phyloP scores from a whole-genome alignment of 2,888 invertebrate genomes.

The Phrixothrix hirtus region DNA sequence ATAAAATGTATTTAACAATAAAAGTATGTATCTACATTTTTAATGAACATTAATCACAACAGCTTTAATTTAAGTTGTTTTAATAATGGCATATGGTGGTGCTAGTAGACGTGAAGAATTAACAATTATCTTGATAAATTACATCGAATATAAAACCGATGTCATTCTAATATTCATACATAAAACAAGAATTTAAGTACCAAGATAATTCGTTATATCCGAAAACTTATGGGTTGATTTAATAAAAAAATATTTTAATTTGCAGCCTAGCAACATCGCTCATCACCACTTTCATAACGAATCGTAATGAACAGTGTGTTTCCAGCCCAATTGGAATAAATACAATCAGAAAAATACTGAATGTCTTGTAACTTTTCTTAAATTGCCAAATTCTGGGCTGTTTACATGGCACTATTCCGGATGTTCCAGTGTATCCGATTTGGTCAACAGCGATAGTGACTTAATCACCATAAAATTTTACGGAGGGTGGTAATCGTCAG shows the following conservation, averaged over 20 bases:
- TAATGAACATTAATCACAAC: too few relatives aligned
- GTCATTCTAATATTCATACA: slow-evolving; percentile 25
- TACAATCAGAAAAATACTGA: neutral
- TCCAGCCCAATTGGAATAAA: too few relatives aligned
- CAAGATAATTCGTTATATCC: slow-evolving; percentile 30
- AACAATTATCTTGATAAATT: slow-evolving; percentile 27
- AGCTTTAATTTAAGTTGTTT: too few relatives aligned
- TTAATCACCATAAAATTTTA: too few relatives aligned
- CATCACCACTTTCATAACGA: slow-evolving; percentile 26
- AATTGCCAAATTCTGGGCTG: slow-evolving; percentile 2
- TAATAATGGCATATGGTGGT: slow-evolving; percentile 30
- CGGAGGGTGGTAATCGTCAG: too few relatives aligned
- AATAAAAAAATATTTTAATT: slow-evolving; percentile 29
- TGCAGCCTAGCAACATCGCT: slow-evolving; percentile 23
- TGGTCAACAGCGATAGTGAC: too few relatives aligned
- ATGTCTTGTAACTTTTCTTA: too few relatives aligned
- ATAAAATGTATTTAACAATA: too few relatives aligned
- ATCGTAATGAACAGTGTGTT: slow-evolving; percentile 22
- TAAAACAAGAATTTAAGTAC: slow-evolving; percentile 31
- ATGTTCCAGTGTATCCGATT: neutral
- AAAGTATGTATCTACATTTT: too few relatives aligned
- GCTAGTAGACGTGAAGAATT: slow-evolving; percentile 34
- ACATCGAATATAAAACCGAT: slow-evolving; percentile 29
- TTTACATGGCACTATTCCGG: neutral
- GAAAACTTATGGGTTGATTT: slow-evolving; percentile 24